Percentiles rank a stretch among this genome's conserved stretches.
phyloP scores from a whole-genome alignment of 2,113 vertebrate genomes.

The Cololabis saira region DNA sequence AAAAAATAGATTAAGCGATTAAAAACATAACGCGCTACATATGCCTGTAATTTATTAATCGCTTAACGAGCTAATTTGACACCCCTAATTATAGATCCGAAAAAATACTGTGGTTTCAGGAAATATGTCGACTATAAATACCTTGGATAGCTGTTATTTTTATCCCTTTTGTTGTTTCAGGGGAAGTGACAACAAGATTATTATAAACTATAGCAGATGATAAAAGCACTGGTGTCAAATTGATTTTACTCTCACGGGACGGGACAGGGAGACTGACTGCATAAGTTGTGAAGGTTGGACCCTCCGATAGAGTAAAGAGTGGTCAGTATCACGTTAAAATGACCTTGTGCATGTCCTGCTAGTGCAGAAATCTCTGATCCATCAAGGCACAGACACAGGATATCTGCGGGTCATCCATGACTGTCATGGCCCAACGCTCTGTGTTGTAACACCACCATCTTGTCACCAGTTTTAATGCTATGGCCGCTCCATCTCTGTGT shows the following conservation, averaged over 20 bases:
- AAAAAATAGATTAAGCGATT: too few species aligned
- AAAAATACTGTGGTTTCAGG: too few species aligned
- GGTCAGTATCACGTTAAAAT: neutral
- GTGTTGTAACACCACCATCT: neutral
- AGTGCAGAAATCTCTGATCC: neutral
- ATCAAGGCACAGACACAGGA: neutral
- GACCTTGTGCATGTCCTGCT: neutral
- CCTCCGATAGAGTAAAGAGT: neutral
- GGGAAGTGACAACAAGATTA: too few species aligned
- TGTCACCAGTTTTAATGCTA: neutral
- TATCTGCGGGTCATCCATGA: neutral
- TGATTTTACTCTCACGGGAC: neutral
- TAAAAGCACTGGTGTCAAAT: neutral
- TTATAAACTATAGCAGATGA: neutral
- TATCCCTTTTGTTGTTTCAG: too few species aligned
- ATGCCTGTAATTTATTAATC: too few species aligned
- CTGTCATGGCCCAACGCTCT: neutral
- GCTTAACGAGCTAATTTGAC: too few species aligned
- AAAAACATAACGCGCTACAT: too few species aligned
- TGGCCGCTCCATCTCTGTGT: neutral
- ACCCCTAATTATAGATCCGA: too few species aligned
- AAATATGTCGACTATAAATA: too few species aligned
- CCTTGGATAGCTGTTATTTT: too few species aligned
- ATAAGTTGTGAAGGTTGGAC: neutral
- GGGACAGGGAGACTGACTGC: neutral